Conservation (phyloP, 2,797 vertebrate species). For the Coregonus ussuriensis region DNA sequence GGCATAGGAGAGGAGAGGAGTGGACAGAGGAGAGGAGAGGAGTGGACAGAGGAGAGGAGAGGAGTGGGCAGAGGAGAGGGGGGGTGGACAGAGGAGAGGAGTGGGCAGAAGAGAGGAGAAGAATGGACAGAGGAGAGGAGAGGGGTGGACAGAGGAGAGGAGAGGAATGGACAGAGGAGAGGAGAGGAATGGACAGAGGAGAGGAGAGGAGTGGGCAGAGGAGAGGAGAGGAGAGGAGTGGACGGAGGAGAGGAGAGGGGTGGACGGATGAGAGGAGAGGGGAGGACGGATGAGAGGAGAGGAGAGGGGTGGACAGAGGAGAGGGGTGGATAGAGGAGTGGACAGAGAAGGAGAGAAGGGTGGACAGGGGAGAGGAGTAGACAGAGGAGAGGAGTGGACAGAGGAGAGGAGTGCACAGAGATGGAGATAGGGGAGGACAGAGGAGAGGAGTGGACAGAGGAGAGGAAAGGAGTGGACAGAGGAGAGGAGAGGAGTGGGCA, state of each 20-base stretch:
- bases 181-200: conserved; percentile 27
- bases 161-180: conserved; percentile 27
- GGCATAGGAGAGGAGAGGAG: conserved; percentile 49
- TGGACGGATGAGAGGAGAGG: neutral
- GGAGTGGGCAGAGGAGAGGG: neutral
- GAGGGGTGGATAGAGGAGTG: no score
- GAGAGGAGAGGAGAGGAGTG: conserved; percentile 5
- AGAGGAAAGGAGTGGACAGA: conserved; percentile 25
- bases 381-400: neutral
- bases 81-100: conserved; percentile 13
- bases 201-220: neutral
- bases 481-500: conserved; percentile 1
- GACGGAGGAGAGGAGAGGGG: conserved; percentile 18
- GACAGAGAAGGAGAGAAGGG: no score
- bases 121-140: no score
- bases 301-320: no score
- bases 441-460: conserved; percentile 28
- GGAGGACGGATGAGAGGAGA: no score
- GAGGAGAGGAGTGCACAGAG: neutral
- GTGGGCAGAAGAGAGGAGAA: no score
- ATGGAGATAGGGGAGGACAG: neutral
- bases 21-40: neutral
- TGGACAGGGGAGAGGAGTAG: no score
- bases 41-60: conserved; percentile 18
- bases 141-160: no score